These are phyloP conservation scores for Zaprionus tsacasi DNA, from an alignment of 1,140 invertebrate species.

Conservation along the genomic window DNA sequence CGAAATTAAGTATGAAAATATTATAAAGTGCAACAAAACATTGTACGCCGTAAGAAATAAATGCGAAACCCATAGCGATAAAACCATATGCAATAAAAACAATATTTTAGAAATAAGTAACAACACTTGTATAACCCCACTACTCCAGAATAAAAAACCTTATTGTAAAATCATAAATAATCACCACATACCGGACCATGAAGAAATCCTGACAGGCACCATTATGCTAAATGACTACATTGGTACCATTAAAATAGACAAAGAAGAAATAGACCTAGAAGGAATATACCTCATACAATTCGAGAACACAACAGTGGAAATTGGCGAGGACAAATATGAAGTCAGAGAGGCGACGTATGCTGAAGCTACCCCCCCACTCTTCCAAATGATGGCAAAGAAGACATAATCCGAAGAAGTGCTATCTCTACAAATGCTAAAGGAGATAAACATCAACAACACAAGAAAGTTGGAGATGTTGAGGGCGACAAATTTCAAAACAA, in stretches of 20 bases:
- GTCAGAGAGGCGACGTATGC: constrained; percentile 4
- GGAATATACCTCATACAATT: constrained; percentile 13
- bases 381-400: constrained; percentile 17
- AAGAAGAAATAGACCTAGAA: constrained; percentile 2
- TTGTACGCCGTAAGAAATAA: constrained; percentile 1
- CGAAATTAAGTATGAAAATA: constrained; percentile 22
- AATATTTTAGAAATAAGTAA: constrained; percentile 15
- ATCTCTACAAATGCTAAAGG: no score
- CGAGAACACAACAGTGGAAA: constrained; percentile 7
- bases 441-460: no score
- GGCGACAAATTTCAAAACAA: no score
- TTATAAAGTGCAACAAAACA: constrained; percentile 7
- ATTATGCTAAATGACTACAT: constrained; percentile 3
- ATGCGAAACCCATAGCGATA: constrained; percentile 16
- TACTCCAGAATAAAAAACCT: not conserved
- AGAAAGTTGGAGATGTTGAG: no score
- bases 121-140: constrained; percentile 4
- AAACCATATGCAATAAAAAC: constrained; percentile 24
- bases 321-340: constrained; percentile 14
- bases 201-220: not conserved
- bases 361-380: constrained; percentile 10
- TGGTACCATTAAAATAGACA: not conserved
- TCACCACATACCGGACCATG: constrained; percentile 6
- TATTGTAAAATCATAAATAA: constrained; percentile 3
- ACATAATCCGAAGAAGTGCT: constrained; percentile 2